A percentile compares a stretch with the other conserved stretches of the same genome.
These are phyloP conservation scores for Plestiodon gilberti DNA, from an alignment of 2,113 vertebrate species.

Conservation along the genomic window DNA sequence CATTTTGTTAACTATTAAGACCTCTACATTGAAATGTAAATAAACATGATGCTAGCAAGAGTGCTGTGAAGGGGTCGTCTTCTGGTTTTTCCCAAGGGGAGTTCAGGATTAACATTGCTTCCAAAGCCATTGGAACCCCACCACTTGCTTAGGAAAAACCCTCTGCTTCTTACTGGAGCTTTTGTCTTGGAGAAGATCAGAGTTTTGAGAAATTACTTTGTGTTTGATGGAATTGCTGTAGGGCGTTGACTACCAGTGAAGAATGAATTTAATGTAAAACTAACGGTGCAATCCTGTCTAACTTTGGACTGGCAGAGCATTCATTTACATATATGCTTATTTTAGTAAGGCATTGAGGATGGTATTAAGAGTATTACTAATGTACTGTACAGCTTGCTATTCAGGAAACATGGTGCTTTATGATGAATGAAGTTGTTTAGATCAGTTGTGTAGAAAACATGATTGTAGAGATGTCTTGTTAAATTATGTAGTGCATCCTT, in stretches of 20 bases:
- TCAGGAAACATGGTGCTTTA: neutral
- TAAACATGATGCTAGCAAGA: neutral
- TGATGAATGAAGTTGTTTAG: neutral
- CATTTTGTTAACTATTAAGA: neutral
- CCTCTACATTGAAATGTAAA: conserved; percentile 25
- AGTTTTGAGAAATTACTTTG: neutral
- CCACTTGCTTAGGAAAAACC: neutral
- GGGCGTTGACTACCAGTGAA: neutral
- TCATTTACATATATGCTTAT: neutral
- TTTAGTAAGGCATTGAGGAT: neutral
- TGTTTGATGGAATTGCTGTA: neutral
- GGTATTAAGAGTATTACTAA: neutral
- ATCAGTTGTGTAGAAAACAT: neutral
- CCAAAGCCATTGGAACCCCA: neutral
- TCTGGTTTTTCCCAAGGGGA: neutral
- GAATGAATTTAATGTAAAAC: neutral
- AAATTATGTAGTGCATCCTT: neutral
- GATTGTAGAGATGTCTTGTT: neutral
- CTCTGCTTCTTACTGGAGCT: neutral
- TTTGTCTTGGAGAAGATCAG: neutral
- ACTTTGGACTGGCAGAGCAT: too few relatives aligned
- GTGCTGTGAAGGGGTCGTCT: neutral
- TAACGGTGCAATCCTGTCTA: neutral
- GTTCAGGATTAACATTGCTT: neutral
- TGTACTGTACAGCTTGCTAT: too few relatives aligned